These are phyloP conservation scores for Hypomecis punctinalis DNA, from an alignment of 2,888 invertebrate genomes.

Conservation along the genomic window DNA sequence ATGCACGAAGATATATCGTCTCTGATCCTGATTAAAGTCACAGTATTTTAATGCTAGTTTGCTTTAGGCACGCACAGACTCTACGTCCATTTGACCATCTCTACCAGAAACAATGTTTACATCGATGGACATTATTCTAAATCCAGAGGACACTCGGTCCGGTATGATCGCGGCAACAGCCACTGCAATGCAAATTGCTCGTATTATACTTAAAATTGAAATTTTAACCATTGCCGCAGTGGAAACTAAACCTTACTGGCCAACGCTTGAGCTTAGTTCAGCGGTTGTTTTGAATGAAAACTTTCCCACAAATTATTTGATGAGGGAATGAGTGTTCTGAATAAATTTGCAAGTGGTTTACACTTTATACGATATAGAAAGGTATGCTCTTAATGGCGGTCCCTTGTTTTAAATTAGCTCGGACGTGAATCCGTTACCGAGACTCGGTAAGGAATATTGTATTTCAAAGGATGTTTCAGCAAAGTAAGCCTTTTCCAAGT, in stretches of 20 bases:
- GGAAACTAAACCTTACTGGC: slow-evolving; percentile 51
- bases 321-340: slow-evolving; percentile 74
- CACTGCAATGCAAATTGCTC: slow-evolving; percentile 71
- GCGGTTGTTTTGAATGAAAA: slow-evolving; percentile 50
- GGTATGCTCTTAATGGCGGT: slow-evolving; percentile 70
- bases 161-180: slow-evolving; percentile 53
- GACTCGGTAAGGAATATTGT: slow-evolving; percentile 34
- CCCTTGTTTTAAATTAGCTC: slow-evolving; percentile 68
- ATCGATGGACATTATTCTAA: slow-evolving; percentile 42
- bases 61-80: too few relatives aligned
- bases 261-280: slow-evolving; percentile 46
- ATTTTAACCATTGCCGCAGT: slow-evolving; percentile 45
- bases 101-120: too few relatives aligned
- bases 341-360: slow-evolving; percentile 78
- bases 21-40: too few relatives aligned
- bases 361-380: slow-evolving; percentile 61
- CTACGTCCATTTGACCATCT: too few relatives aligned
- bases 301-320: slow-evolving; percentile 67
- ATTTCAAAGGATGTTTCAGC: slow-evolving; percentile 13
- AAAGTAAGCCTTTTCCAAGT: slow-evolving; percentile 3
- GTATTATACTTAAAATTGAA: slow-evolving; percentile 72
- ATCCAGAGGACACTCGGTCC: slow-evolving; percentile 49
- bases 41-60: too few relatives aligned
- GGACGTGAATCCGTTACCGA: slow-evolving; percentile 51
- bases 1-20: too few relatives aligned